Base-by-base conservation (phyloP, 2,797 vertebrate species). In the Falco concolor region DNA sequence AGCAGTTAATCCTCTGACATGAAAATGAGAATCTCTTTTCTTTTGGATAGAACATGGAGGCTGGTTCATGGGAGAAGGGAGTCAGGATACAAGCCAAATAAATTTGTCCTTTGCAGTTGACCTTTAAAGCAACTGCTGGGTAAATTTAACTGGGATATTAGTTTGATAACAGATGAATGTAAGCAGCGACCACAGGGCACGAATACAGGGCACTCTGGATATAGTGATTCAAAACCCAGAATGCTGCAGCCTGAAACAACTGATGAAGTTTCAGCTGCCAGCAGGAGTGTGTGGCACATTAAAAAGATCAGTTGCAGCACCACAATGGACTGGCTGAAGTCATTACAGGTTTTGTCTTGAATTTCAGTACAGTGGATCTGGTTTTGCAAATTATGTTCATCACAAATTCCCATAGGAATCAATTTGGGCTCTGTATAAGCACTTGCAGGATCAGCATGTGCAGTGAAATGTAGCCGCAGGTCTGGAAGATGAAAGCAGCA, bases 31-130 rank as follows among this genome's bases (percentile, higher is more conserved):
- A 87, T 79, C 57, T 84, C 61, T 68, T 68, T 87, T 87, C 84
- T 93, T 95, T 88, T 64, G 80, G 90, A 36, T 93, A 50, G 87
- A 96, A 72, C 38, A 22, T 44, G 60, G 73, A 87, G 65, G 57
- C 63, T 44, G 61, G 38, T 77, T 93, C 56, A 32, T 77, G 64
- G 80, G 77, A 67, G 64, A 87, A 27, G n/a, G 84, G 47, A 73
- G 22, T 65, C n/a, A 74, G 87, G 86, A 94, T 34, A 84, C 52
- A 82, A 87, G 91, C 88, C 87, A 96, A 93, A 91, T 81, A 89
- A 82, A 80, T 82, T 16, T 91, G 70, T 93, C 95, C 93, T 96
- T 95, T 94, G 77, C 79, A 85, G 52, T 40, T 96, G 94, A 96
- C 89, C 91, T 95, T 96, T 95, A 89, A 91, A 95, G 75, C 77